phyloP scores from a whole-genome alignment of 2,797 vertebrate genomes.

The Xenentodon cancila region DNA sequence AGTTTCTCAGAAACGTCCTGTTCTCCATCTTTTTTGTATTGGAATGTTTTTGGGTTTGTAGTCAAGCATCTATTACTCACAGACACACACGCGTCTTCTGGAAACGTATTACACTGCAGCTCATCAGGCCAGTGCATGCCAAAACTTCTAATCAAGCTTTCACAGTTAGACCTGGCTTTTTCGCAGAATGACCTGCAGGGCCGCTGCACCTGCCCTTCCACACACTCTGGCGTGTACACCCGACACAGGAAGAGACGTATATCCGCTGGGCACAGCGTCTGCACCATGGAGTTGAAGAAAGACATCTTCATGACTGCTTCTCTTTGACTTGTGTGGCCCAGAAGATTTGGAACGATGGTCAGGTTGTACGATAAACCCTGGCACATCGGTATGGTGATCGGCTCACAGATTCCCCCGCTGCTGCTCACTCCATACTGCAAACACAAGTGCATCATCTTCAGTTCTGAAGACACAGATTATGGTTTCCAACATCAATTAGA shows the following conservation, averaged over 20 bases:
- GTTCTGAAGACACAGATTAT: too few species aligned
- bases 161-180: constrained; percentile 58
- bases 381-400: constrained; percentile 69
- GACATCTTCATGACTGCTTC: constrained; percentile 67
- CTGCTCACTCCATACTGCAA: constrained; percentile 62
- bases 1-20: background rate
- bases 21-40: background rate
- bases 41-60: background rate
- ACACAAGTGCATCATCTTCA: background rate
- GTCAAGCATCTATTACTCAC: constrained; percentile 31
- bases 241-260: constrained; percentile 67
- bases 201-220: constrained; percentile 46
- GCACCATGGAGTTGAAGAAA: constrained; percentile 64
- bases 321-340: constrained; percentile 68
- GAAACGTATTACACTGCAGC: constrained; percentile 62
- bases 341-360: constrained; percentile 67
- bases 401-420: constrained; percentile 63
- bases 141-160: constrained; percentile 39
- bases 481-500: too few species aligned
- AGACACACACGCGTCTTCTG: constrained; percentile 51
- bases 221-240: constrained; percentile 69
- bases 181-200: constrained; percentile 73
- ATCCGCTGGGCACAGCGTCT: constrained; percentile 46
- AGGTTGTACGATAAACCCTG: constrained; percentile 68
- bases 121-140: constrained; percentile 65